Percentiles rank a stretch among this genome's conserved stretches.
Evolutionary conservation across 2,888 invertebrate genomes (phyloP).

Genomic region (Heliothis peltigera): DNA sequence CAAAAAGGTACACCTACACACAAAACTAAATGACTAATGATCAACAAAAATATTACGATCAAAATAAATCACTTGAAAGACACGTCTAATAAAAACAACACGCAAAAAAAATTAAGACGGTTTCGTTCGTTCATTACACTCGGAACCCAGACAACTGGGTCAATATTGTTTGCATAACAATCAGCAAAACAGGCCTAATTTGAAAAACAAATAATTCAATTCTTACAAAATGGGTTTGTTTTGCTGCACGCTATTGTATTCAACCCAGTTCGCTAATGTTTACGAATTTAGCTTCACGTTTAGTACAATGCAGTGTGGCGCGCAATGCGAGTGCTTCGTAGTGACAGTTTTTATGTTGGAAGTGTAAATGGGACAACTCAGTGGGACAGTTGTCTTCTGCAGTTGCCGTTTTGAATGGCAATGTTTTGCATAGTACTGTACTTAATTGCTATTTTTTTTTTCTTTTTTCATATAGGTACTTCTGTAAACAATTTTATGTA

Average conservation of each 20-base stretch:
- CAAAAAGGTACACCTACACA: too few species aligned
- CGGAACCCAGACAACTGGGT: slow-evolving; percentile 1
- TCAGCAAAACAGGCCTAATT: slow-evolving; percentile 7
- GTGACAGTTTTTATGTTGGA: neutral
- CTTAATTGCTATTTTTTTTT: too few species aligned
- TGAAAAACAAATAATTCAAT: slow-evolving; percentile 25
- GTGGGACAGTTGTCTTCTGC: neutral
- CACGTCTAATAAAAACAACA: neutral
- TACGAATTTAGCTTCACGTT: slow-evolving; percentile 2
- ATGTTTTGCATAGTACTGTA: neutral
- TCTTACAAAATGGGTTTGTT: slow-evolving; percentile 22
- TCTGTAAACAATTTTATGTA: too few species aligned
- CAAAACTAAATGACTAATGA: too few species aligned
- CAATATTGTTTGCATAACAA: slow-evolving; percentile 32
- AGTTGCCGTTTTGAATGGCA: neutral
- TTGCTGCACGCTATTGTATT: slow-evolving; percentile 8
- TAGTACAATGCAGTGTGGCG: neutral
- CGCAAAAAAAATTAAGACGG: neutral
- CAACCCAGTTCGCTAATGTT: slow-evolving; percentile 10
- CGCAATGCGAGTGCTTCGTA: neutral
- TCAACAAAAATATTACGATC: neutral
- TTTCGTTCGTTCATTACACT: slow-evolving; percentile 11
- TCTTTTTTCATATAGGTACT: too few species aligned
- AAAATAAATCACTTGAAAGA: neutral
- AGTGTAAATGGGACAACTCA: neutral